These are phyloP conservation scores for Colaptes auratus DNA, from an alignment of 2,113 vertebrate species.

Conservation along the genomic window DNA sequence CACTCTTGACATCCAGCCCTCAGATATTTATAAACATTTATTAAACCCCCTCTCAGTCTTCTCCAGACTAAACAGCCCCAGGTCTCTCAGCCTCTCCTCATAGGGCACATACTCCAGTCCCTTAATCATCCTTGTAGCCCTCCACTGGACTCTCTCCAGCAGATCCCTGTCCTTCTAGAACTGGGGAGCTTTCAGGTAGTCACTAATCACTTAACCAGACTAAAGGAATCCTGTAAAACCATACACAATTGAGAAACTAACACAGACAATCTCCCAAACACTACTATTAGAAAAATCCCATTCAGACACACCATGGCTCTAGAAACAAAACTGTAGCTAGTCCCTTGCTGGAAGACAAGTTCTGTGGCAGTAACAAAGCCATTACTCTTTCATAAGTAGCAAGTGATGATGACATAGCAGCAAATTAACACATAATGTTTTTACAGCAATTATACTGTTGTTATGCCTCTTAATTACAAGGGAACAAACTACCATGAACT, in stretches of 20 bases:
- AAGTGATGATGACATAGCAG: background rate
- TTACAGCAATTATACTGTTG: background rate
- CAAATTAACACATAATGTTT: background rate
- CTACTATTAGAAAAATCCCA: background rate
- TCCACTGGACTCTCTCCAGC: too few species aligned
- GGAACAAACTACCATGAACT: background rate
- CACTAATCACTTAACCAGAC: background rate
- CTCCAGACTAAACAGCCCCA: too few species aligned
- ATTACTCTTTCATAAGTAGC: background rate
- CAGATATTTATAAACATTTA: too few species aligned
- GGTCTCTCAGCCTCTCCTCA: too few species aligned
- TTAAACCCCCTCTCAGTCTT: too few species aligned
- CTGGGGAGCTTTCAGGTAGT: background rate
- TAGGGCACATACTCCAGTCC: too few species aligned
- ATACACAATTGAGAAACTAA: background rate
- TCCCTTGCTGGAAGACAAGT: background rate
- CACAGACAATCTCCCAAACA: background rate
- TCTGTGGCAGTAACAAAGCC: background rate
- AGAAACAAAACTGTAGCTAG: background rate
- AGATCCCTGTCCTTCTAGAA: too few species aligned
- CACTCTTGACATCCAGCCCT: too few species aligned
- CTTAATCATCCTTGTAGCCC: too few species aligned
- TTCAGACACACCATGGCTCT: background rate
- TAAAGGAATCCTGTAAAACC: background rate
- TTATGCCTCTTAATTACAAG: slow-evolving; percentile 6